Conservation (phyloP, 2,113 vertebrate species). For the Muntiacus muntjak region DNA sequence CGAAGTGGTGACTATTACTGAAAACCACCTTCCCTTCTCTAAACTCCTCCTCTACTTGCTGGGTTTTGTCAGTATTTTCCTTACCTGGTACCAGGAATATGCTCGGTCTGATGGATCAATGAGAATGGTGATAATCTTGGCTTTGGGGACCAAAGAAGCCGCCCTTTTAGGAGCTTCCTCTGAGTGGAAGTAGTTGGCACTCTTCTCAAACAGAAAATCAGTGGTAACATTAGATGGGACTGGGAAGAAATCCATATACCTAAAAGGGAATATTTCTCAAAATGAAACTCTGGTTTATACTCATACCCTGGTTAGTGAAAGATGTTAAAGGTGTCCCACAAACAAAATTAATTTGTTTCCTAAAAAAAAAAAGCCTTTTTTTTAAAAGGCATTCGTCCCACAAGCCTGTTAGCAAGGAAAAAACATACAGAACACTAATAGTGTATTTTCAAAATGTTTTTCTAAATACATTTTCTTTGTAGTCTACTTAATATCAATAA, state of each 20-base stretch:
- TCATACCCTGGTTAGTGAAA: background rate
- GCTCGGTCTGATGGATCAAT: slow-evolving; percentile 96
- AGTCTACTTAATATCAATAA: background rate
- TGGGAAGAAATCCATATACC: slow-evolving; percentile 99
- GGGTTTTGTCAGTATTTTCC: background rate
- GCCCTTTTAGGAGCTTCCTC: slow-evolving; percentile 93
- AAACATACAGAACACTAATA: background rate
- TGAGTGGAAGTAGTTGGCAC: slow-evolving; percentile 96
- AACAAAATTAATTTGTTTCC: background rate
- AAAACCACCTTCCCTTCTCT: background rate
- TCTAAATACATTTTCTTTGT: background rate
- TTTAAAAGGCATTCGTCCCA: background rate
- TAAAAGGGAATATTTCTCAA: slow-evolving; percentile 78
- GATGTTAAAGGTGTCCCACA: background rate
- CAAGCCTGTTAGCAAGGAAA: background rate
- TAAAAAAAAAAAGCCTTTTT: background rate
- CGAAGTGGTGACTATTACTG: background rate
- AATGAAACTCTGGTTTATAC: slow-evolving; percentile 29
- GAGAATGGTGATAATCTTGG: slow-evolving; percentile 96
- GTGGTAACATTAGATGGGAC: slow-evolving; percentile 92
- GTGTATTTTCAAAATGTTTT: background rate
- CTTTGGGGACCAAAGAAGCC: slow-evolving; percentile 92
- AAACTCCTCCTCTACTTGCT: background rate
- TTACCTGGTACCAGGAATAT: slow-evolving; percentile 98
- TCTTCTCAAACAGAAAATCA: slow-evolving; percentile 98